A percentile compares a stretch with the other conserved stretches of the same genome.
Evolutionary conservation across 2,113 vertebrate species (phyloP).

Genomic region (Macroglossus sobrinus): DNA sequence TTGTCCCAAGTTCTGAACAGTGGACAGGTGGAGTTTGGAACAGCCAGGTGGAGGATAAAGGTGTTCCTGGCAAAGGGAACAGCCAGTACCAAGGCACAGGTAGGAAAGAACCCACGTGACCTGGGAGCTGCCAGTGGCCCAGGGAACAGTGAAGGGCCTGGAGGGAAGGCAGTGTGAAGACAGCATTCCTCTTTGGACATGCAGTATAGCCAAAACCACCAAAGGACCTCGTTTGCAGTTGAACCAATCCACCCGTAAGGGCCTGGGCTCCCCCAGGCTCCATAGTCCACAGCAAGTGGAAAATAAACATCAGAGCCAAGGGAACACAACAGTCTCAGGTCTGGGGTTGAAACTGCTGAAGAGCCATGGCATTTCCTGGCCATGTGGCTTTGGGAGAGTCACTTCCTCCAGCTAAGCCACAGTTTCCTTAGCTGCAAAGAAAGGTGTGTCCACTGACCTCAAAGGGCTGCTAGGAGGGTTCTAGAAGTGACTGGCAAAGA

Average conservation of each 20-base stretch:
- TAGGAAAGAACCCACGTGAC: background rate
- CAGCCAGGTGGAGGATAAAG: background rate
- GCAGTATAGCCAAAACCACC: background rate
- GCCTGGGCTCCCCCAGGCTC: background rate
- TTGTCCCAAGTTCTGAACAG: background rate
- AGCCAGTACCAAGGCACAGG: background rate
- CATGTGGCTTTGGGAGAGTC: background rate
- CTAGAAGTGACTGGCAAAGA: background rate
- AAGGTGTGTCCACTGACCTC: background rate
- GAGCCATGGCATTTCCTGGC: background rate
- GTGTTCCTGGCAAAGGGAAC: background rate
- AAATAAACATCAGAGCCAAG: background rate
- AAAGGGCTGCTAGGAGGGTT: background rate
- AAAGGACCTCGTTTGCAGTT: rapidly evolving
- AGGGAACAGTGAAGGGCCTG: background rate
- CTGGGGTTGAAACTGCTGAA: background rate
- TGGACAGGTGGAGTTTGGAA: background rate
- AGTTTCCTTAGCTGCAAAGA: background rate
- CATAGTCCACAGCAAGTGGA: rapidly evolving
- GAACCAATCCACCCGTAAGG: too few relatives aligned
- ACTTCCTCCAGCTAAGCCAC: background rate
- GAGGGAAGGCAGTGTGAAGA: background rate
- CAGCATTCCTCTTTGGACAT: rapidly evolving
- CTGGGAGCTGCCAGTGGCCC: rapidly evolving
- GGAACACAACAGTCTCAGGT: background rate